A percentile compares a stretch with the other conserved stretches of the same genome.
These are phyloP conservation scores for Mixornis gularis DNA, from an alignment of 2,113 vertebrate species.

Conservation along the genomic window DNA sequence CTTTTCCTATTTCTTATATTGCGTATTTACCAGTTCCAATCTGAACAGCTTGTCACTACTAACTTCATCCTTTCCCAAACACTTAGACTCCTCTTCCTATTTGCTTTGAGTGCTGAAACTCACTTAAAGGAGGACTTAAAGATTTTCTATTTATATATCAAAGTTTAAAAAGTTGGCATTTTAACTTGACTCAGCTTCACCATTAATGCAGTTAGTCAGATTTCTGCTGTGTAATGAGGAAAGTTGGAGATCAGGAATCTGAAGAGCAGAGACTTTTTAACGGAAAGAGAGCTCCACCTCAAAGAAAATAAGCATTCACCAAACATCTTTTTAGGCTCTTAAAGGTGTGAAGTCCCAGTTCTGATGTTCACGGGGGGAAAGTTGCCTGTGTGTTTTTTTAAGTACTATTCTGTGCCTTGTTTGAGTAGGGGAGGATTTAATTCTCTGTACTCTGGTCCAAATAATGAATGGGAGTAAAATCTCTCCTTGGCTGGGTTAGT, in stretches of 20 bases:
- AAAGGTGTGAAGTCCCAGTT: background rate
- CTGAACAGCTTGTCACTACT: background rate
- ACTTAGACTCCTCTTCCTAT: background rate
- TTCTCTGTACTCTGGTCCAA: background rate
- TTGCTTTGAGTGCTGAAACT: background rate
- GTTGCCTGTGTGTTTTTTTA: background rate
- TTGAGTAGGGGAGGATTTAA: background rate
- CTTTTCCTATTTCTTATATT: conserved; percentile 8
- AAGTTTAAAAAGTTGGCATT: background rate
- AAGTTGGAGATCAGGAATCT: background rate
- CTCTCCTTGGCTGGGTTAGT: background rate
- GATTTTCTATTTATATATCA: background rate
- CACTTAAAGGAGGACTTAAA: background rate
- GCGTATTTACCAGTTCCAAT: background rate
- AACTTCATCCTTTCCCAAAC: background rate
- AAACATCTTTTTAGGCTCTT: background rate
- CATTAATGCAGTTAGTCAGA: background rate
- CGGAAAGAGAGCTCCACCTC: background rate
- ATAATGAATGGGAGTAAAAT: background rate
- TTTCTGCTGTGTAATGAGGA: background rate
- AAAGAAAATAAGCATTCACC: background rate
- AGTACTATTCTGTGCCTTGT: background rate
- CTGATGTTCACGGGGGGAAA: background rate
- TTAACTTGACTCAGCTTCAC: background rate
- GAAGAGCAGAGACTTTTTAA: background rate